Evolutionary conservation across 2,797 vertebrate genomes (phyloP), one percentile per base, ranked within the genome.

Genomic region (Danio albolineatus): DNA sequence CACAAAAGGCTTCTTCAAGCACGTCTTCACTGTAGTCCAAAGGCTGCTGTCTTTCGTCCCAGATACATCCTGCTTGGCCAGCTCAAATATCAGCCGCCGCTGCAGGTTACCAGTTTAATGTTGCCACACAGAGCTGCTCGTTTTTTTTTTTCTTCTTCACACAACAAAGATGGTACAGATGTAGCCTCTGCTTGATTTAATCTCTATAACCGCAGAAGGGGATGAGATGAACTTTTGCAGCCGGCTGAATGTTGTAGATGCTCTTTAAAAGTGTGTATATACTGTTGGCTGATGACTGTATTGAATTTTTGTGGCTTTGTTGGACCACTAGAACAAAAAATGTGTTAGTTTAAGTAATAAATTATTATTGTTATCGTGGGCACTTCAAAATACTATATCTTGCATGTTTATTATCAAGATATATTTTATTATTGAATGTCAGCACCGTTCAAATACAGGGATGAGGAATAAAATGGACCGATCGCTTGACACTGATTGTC

Each of bases 31-130:
- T 38, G 38, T 72, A 64, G 12, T 66, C 71, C 66, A 49, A 19
- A 36, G 62, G 65, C 61, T 49, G 43, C 60, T 53, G 36, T 66
- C 56, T 76, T 59, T 60, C 12, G n/a, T 62, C 67, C 72, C 17
- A 64, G n/a, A 76, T 59, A 62, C 10, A 57, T 39, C 41, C 39
- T 39, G 19, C 48, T 14, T 0, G 4, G 10, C 21, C 38, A 17
- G 62, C 67, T 84, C 61, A 78, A 62, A 81, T 73, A 69, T 81
- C 78, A 73, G 36, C 75, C 28, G 65, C 43, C 6, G 62, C 78
- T 73, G 14, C 28, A 38, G 64, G 76, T 59, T 51, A 59, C 19
- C 3, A 8, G 39, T 76, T 41, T 38, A 60, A 56, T 60, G 81
- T 73, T 78, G 60, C 10, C 44, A 49, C 36, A 60, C 76, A 54